Evolutionary conservation across 1,140 invertebrate species (phyloP).

Genomic region (Aphis craccivora): DNA sequence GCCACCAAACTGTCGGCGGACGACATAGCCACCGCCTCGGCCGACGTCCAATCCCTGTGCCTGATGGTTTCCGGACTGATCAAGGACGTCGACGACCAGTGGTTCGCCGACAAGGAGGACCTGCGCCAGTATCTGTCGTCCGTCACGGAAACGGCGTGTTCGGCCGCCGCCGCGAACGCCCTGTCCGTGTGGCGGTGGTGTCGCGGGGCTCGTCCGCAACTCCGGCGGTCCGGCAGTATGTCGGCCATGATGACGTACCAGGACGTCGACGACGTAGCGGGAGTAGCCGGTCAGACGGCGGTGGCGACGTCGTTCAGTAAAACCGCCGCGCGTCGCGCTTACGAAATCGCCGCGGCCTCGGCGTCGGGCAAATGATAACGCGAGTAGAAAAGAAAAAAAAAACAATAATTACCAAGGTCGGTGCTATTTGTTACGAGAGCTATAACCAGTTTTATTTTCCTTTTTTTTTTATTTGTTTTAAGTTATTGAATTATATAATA

Average conservation of each 20-base stretch:
- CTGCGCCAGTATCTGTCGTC: background rate
- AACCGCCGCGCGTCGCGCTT: background rate
- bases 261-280: background rate
- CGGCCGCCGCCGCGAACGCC: background rate
- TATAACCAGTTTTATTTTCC: background rate
- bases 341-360: background rate
- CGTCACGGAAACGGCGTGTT: background rate
- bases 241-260: background rate
- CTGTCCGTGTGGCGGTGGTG: background rate
- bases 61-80: background rate
- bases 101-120: background rate
- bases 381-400: background rate
- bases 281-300: background rate
- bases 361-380: background rate
- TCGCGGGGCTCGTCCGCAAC: background rate
- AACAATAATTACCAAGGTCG: background rate
- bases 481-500: conserved; percentile 18
- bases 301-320: background rate
- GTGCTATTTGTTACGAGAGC: background rate
- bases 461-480: background rate
- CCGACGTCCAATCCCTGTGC: background rate
- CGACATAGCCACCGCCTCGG: no score
- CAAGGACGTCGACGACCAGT: background rate
- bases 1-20: background rate
- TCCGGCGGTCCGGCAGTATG: background rate